Conservation (phyloP, 1,140 invertebrate species). For the Atta colombica region DNA sequence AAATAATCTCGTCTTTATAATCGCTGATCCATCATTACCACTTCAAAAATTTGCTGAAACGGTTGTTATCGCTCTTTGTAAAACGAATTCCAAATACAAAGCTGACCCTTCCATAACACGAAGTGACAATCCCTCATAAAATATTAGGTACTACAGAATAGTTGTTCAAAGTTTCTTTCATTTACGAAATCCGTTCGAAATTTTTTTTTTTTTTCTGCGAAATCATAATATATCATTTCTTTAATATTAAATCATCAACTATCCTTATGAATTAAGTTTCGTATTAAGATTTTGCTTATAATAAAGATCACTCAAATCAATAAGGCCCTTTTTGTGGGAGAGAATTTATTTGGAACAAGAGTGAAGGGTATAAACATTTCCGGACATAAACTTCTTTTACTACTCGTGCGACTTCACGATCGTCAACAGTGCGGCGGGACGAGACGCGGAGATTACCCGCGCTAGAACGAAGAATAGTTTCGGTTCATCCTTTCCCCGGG, state of each 20-base stretch:
- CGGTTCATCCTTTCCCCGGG: slow-evolving; percentile 71
- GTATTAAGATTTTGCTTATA: neutral
- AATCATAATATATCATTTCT: neutral
- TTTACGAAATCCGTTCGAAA: neutral
- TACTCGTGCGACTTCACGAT: slow-evolving; percentile 21
- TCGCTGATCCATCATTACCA: slow-evolving; percentile 21
- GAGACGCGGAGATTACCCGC: slow-evolving; percentile 1
- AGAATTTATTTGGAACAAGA: neutral
- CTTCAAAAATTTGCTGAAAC: slow-evolving; percentile 22
- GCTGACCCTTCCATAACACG: neutral
- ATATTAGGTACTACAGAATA: neutral
- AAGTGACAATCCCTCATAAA: neutral
- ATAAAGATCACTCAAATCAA: neutral
- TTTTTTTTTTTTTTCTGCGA: neutral
- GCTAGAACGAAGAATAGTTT: slow-evolving; percentile 56
- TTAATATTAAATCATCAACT: neutral
- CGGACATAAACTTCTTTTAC: neutral
- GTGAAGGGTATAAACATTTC: neutral
- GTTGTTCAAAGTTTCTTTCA: neutral
- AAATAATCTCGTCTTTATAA: slow-evolving; percentile 35
- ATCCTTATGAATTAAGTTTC: neutral
- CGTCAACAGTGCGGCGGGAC: neutral
- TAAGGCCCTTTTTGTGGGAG: neutral
- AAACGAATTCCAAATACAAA: slow-evolving; percentile 17
- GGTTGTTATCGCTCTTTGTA: slow-evolving; percentile 4